Percentiles rank a stretch among this genome's conserved stretches.
Evolutionary conservation across 2,113 vertebrate genomes (phyloP).

Genomic region (Phylloscopus trochiloides): DNA sequence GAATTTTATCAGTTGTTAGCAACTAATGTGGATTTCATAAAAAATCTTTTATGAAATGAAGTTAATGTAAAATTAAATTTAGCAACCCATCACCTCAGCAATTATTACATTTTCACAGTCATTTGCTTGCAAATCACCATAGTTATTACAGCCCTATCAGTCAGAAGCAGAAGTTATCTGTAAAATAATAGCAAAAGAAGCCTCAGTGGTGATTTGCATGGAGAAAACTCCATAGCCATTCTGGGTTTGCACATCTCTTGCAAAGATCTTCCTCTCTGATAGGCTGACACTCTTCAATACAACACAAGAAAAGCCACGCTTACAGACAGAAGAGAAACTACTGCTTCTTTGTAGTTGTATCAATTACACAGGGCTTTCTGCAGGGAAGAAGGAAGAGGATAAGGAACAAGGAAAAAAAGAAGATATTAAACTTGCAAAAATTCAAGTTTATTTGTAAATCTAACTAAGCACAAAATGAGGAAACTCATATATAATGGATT

Average conservation of each 20-base stretch:
- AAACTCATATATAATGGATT: background rate
- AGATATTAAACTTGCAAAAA: background rate
- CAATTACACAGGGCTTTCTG: background rate
- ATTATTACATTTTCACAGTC: background rate
- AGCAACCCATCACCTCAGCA: background rate
- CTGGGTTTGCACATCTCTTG: background rate
- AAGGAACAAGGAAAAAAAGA: background rate
- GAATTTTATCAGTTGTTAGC: background rate
- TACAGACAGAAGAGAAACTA: background rate
- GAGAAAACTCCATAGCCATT: background rate
- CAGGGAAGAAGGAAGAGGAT: background rate
- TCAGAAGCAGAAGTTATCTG: background rate
- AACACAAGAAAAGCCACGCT: background rate
- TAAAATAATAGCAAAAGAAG: background rate
- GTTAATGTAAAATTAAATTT: background rate
- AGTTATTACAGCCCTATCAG: background rate
- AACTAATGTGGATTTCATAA: background rate
- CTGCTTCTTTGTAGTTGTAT: background rate
- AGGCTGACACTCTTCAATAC: background rate
- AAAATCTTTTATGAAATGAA: background rate
- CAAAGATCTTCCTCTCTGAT: background rate
- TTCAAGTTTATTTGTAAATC: background rate
- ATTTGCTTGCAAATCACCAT: background rate
- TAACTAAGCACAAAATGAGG: background rate
- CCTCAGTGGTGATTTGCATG: background rate